Conservation (phyloP, 64 coral and sea anemone genomes). For the Montipora foliosa region DNA sequence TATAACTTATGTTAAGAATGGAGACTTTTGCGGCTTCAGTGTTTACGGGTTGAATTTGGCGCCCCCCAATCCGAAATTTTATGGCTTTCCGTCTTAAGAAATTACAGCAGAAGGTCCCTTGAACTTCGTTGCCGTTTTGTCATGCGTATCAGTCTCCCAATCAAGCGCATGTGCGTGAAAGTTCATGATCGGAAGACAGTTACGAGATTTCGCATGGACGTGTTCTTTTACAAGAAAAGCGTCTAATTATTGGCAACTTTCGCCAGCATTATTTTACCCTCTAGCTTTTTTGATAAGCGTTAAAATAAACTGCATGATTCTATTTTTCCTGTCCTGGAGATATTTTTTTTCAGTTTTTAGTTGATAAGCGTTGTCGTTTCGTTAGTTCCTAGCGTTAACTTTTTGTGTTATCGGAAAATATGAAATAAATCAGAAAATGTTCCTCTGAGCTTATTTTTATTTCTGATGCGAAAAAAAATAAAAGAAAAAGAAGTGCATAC, state of each 20-base stretch:
- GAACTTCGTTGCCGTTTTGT: background rate
- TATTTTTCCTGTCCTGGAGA: background rate
- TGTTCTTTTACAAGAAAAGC: background rate
- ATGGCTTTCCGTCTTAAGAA: background rate
- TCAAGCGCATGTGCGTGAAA: background rate
- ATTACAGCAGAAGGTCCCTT: background rate
- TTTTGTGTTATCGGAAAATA: slow-evolving; percentile 18
- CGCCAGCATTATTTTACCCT: background rate
- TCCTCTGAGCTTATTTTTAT: slow-evolving; percentile 9
- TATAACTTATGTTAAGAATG: too few relatives aligned
- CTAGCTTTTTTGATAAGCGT: slow-evolving; percentile 8
- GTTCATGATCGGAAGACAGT: background rate
- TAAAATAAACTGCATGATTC: slow-evolving; percentile 11
- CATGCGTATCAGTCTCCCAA: slow-evolving; percentile 10
- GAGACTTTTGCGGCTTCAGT: too few relatives aligned
- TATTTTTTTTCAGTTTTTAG: background rate
- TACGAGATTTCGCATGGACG: slow-evolving; percentile 5
- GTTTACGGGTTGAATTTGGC: background rate
- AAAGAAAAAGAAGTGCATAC: slow-evolving; percentile 4
- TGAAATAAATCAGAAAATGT: slow-evolving; percentile 28
- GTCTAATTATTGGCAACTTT: background rate
- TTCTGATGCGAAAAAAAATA: slow-evolving; percentile 7
- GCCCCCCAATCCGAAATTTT: background rate
- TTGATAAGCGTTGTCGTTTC: slow-evolving; percentile 1
- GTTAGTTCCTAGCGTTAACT: background rate